Conservation (phyloP, 2,797 vertebrate genomes). For the Scolopax rusticola region DNA sequence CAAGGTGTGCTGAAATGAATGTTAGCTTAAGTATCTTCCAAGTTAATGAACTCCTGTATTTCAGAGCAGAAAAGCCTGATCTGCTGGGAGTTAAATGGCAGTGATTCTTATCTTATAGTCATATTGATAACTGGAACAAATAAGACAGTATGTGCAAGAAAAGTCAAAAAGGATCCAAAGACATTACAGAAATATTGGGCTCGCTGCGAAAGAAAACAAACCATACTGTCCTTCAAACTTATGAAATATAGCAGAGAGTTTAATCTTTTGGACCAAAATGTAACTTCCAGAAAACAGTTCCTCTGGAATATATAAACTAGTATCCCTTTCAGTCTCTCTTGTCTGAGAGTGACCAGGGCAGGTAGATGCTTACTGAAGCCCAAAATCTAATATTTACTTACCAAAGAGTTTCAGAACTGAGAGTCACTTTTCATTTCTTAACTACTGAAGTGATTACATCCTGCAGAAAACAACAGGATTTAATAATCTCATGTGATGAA, state of each 20-base stretch:
- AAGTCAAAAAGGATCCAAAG: background rate
- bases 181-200: background rate
- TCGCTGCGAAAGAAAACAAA: background rate
- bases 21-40: background rate
- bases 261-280: background rate
- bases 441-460: background rate
- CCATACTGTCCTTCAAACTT: background rate
- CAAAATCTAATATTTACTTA: background rate
- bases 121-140: constrained; percentile 8
- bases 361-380: background rate
- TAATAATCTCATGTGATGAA: background rate
- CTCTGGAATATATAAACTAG: background rate
- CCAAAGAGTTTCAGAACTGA: background rate
- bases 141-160: background rate
- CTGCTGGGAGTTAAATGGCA: constrained; percentile 10
- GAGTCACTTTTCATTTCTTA: background rate
- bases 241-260: background rate
- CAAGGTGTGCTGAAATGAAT: background rate
- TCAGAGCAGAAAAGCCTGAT: background rate
- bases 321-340: background rate
- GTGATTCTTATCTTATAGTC: background rate
- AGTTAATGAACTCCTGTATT: constrained; percentile 5
- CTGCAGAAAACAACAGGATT: background rate
- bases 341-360: background rate
- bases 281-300: background rate